phyloP scores from a whole-genome alignment of 2,888 invertebrate genomes.

The Andrena bucephala region DNA sequence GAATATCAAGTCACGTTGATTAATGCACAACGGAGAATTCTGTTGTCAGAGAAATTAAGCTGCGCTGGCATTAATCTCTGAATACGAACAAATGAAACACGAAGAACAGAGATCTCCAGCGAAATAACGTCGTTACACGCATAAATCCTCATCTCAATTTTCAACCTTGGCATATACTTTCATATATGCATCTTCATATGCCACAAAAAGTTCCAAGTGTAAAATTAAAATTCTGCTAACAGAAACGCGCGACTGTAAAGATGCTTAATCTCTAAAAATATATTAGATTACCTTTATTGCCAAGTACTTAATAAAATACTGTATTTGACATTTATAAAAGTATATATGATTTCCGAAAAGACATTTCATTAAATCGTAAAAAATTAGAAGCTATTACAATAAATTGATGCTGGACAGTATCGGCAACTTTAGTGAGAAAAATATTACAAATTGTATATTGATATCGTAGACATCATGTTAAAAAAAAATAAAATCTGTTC shows the following conservation, averaged over 20 bases:
- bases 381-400: slow-evolving; percentile 1
- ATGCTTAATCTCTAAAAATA: neutral
- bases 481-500: slow-evolving; percentile 40
- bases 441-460: slow-evolving; percentile 26
- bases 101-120: slow-evolving; percentile 19
- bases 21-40: slow-evolving; percentile 8
- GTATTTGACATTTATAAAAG: slow-evolving; percentile 14
- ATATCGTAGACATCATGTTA: slow-evolving; percentile 13
- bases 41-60: slow-evolving; percentile 49
- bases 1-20: slow-evolving; percentile 13
- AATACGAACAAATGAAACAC: slow-evolving; percentile 50
- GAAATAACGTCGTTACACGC: neutral
- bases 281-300: slow-evolving; percentile 21
- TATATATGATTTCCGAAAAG: slow-evolving; percentile 7
- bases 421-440: slow-evolving; percentile 9
- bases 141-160: slow-evolving; percentile 24
- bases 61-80: slow-evolving; percentile 50
- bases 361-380: neutral
- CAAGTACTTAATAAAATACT: slow-evolving; percentile 27
- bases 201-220: neutral
- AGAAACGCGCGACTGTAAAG: neutral
- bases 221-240: neutral
- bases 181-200: neutral
- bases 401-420: neutral
- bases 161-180: neutral